phyloP scores from a whole-genome alignment of 2,888 invertebrate genomes.

The Choristoneura rosaceana region DNA sequence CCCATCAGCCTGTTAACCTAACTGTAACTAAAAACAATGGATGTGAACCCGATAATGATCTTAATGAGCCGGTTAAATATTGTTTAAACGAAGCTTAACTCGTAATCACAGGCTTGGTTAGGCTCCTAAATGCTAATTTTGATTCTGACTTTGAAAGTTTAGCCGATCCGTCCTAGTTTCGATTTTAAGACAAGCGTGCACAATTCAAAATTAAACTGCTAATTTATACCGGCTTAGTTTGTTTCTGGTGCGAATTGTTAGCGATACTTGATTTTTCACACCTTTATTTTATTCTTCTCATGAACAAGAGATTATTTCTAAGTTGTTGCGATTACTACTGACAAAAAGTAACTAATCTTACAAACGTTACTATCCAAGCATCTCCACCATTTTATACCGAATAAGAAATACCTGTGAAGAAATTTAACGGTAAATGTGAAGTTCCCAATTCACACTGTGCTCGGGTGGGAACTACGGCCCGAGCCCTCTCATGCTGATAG shows the following conservation, averaged over 20 bases:
- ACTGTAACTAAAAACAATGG: conserved; percentile 55
- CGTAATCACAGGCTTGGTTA: conserved; percentile 43
- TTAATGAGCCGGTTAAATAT: conserved; percentile 65
- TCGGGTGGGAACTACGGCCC: too few species aligned
- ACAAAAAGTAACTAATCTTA: neutral
- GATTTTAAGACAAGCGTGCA: conserved; percentile 10
- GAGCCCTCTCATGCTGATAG: too few species aligned
- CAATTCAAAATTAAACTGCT: conserved; percentile 12
- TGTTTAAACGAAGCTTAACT: conserved; percentile 54
- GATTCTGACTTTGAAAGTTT: conserved; percentile 4
- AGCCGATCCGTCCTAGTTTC: conserved; percentile 12
- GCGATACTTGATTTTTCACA: conserved; percentile 26
- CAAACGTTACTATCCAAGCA: neutral
- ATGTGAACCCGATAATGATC: conserved; percentile 58
- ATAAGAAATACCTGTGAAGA: too few species aligned
- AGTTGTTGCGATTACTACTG: neutral
- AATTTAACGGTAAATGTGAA: too few species aligned
- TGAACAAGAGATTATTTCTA: neutral
- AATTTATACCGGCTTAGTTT: neutral
- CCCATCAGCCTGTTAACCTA: conserved; percentile 34
- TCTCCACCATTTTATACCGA: too few species aligned
- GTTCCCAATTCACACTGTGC: too few species aligned
- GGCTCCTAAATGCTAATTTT: conserved; percentile 39
- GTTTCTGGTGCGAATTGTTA: conserved; percentile 6
- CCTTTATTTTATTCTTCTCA: conserved; percentile 35